Evolutionary conservation across 2,888 invertebrate genomes (phyloP).

Genomic region (Pteria penguin): DNA sequence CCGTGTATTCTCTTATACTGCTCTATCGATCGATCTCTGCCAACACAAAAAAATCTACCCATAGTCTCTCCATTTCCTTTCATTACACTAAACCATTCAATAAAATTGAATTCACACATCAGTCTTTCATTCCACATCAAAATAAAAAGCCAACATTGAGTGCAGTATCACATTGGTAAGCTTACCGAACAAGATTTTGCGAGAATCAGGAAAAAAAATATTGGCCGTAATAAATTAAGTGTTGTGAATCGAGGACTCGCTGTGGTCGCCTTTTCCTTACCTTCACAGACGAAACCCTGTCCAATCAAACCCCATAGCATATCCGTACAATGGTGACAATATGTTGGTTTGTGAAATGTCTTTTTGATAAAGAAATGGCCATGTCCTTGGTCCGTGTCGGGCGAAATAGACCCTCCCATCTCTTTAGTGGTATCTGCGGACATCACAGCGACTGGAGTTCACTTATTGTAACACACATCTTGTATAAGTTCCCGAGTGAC

Average conservation of each 20-base stretch:
- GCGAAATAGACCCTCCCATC: conserved; percentile 16
- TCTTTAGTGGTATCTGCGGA: not conserved
- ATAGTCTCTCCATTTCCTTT: not conserved
- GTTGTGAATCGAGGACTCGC: not conserved
- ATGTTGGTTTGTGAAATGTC: conserved; percentile 99
- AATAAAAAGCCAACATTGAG: too few relatives aligned
- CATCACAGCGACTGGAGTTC: not conserved
- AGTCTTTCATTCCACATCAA: too few relatives aligned
- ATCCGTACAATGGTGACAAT: conserved; percentile 99
- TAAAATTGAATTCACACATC: too few relatives aligned
- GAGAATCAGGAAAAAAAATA: too few relatives aligned
- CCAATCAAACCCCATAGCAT: conserved; percentile 99
- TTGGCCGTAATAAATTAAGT: not conserved
- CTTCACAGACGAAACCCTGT: conserved; percentile 99
- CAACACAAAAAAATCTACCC: not conserved
- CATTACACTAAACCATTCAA: too few relatives aligned
- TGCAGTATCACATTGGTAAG: too few relatives aligned
- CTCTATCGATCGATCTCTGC: not conserved
- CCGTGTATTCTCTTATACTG: not conserved
- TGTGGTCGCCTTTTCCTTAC: conserved; percentile 83
- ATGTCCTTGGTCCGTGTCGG: conserved; percentile 74
- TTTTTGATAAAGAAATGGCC: conserved; percentile 99
- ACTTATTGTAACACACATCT: conserved; percentile 8
- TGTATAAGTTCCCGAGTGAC: not conserved
- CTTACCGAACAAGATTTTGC: too few relatives aligned